Base-by-base conservation (phyloP, 2,888 invertebrate species). In the Merodon equestris region DNA sequence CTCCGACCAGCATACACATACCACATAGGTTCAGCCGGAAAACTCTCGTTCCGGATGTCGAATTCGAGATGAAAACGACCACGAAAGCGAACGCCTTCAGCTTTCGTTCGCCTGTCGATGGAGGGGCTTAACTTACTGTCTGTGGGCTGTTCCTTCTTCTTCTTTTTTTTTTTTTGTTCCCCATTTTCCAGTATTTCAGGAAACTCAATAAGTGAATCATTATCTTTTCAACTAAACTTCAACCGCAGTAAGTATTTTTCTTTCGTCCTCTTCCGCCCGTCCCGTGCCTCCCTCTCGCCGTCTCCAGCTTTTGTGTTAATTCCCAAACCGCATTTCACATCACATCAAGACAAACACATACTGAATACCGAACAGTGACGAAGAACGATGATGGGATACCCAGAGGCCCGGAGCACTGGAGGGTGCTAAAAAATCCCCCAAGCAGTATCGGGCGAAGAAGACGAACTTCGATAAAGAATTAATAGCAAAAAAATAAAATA, bases 151-250 rank as follows among this genome's bases (percentile, higher is more conserved):
- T 18, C 15, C 15, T 10, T 5, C 2, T 45, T 13, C 9, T 13
- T 13, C 19, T 19, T 34, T 10, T 5, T 9, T 45, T 13, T n/a
- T 13, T 13, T 50, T n/a, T 19, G 10, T 10, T 14, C 27, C 4
- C 17, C 38, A 27, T 44, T 27, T 40, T 27, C 27, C 27, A 18
- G 57, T 57, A 56, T n/a, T 40, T 18, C n/a, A 48, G 10, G 42
- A 36, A 75, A 68, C 68, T 75, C 51, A 68, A 75, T 75, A 75
- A 68, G 45, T 57, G 63, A 72, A 64, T 75, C 74, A 75, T 75
- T 68, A 68, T 75, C 74, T 56, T 68, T 75, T 68, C 51, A 68
- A 63, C 63, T 17, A 45, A 61, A 68, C 68, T 74, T 68, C 50
- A 74, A 57, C 50, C 38, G 34, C 67, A 68, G 61, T 45, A 44